Evolutionary conservation across 30 jellyfish, hydroid and myxozoan genomes (phyloP).

Genomic region (Aurelia aurita): DNA sequence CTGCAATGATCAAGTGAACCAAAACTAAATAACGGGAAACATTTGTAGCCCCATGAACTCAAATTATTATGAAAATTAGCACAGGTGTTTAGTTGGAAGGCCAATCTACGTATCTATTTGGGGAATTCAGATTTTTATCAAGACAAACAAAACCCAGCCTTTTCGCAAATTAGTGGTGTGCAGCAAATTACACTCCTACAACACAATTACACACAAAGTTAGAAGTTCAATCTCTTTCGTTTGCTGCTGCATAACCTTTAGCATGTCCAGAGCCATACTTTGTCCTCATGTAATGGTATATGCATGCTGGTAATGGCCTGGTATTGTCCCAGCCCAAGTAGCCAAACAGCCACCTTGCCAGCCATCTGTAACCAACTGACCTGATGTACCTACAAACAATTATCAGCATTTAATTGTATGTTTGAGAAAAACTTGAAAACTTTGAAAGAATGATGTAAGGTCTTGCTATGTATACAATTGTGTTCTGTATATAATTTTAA

Average conservation of each 20-base stretch:
- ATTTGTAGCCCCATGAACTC: no score
- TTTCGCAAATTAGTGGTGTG: background rate
- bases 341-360: constrained; percentile 25
- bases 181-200: background rate
- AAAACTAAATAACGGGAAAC: no score
- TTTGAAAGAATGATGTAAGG: background rate
- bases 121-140: no score
- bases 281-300: constrained; percentile 8
- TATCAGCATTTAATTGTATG: no score
- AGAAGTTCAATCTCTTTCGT: background rate
- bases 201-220: background rate
- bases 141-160: background rate
- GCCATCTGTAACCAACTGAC: constrained; percentile 39
- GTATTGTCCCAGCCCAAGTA: constrained; percentile 48
- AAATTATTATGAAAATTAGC: no score
- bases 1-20: no score
- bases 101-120: no score
- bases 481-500: background rate
- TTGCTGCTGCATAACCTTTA: constrained; percentile 17
- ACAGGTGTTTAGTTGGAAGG: no score
- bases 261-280: constrained; percentile 13
- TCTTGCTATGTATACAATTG: background rate
- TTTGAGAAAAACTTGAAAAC: no score
- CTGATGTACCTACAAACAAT: constrained; percentile 17
- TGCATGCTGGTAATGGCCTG: constrained; percentile 36